A percentile compares a stretch with the other conserved stretches of the same genome.
phyloP scores from a whole-genome alignment of 2,797 vertebrate species.

The Gadopsis marmoratus region DNA sequence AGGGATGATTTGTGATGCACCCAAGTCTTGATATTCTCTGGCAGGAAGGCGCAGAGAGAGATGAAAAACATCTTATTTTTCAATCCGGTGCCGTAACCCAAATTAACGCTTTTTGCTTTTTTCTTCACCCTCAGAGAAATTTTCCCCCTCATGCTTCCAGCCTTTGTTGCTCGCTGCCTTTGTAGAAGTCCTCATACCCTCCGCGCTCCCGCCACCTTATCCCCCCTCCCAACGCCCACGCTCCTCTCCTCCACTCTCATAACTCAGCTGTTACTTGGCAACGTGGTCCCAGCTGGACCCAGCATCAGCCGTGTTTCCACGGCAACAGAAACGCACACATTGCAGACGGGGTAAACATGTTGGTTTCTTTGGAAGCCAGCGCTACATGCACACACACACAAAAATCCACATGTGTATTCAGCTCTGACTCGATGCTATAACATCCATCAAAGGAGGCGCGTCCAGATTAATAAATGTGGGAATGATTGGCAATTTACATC shows the following conservation, averaged over 20 bases:
- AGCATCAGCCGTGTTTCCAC: slow-evolving; percentile 79
- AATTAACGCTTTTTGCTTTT: slow-evolving; percentile 50
- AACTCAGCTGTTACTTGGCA: slow-evolving; percentile 88
- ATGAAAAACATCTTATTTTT: slow-evolving; percentile 65
- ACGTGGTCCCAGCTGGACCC: slow-evolving; percentile 84
- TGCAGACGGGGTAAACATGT: slow-evolving; percentile 75
- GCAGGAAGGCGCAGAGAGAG: slow-evolving; percentile 45
- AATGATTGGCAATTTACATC: slow-evolving; percentile 29
- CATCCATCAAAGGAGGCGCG: slow-evolving; percentile 41
- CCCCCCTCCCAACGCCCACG: slow-evolving; percentile 57
- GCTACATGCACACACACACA: slow-evolving; percentile 25
- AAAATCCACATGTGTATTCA: slow-evolving; percentile 52
- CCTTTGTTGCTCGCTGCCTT: slow-evolving; percentile 73
- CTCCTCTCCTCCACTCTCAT: slow-evolving; percentile 77
- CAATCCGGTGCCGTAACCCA: slow-evolving; percentile 54
- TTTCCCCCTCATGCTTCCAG: slow-evolving; percentile 55
- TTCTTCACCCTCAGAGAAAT: slow-evolving; percentile 51
- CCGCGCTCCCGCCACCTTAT: slow-evolving; percentile 50
- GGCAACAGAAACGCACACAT: slow-evolving; percentile 73
- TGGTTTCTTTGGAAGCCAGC: slow-evolving; percentile 38
- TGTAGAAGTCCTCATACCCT: slow-evolving; percentile 71
- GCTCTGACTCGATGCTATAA: not conserved
- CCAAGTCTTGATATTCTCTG: slow-evolving; percentile 62
- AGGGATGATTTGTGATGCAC: slow-evolving; percentile 47
- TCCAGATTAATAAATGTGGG: slow-evolving; percentile 27